Conservation (phyloP, 2,888 invertebrate genomes). For the Lasioglossum marginatum region DNA sequence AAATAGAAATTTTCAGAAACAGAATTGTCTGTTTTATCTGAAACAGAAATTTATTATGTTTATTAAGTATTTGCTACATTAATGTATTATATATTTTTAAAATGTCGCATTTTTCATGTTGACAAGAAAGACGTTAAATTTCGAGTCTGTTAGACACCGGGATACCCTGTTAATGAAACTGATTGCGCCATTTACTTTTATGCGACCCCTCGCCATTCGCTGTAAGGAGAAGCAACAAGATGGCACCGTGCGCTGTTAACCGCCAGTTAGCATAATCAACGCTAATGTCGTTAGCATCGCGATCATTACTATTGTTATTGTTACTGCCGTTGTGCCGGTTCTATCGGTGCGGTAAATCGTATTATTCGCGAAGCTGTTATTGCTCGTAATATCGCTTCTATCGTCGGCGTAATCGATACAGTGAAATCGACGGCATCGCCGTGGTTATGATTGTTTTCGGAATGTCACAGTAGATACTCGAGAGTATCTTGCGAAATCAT, state of each 20-base stretch:
- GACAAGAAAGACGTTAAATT: neutral
- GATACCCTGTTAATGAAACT: neutral
- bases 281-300: conserved; percentile 15
- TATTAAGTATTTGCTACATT: too few species aligned
- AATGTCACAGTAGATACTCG: neutral
- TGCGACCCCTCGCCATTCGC: neutral
- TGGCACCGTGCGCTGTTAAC: conserved; percentile 21
- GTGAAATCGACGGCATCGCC: neutral
- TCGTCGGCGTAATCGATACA: neutral
- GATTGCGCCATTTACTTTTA: conserved; percentile 24
- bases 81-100: too few species aligned
- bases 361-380: conserved; percentile 8
- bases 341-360: conserved; percentile 1
- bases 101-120: neutral
- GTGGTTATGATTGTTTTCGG: neutral
- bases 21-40: too few species aligned
- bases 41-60: too few species aligned
- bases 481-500: neutral
- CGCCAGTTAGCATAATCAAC: conserved; percentile 31
- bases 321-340: conserved; percentile 22
- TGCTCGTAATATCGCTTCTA: neutral
- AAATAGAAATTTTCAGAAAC: neutral
- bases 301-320: conserved; percentile 41
- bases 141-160: neutral
- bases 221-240: conserved; percentile 22